Evolutionary conservation across 2,888 invertebrate genomes (phyloP).

Genomic region (Campoplex capitator): DNA sequence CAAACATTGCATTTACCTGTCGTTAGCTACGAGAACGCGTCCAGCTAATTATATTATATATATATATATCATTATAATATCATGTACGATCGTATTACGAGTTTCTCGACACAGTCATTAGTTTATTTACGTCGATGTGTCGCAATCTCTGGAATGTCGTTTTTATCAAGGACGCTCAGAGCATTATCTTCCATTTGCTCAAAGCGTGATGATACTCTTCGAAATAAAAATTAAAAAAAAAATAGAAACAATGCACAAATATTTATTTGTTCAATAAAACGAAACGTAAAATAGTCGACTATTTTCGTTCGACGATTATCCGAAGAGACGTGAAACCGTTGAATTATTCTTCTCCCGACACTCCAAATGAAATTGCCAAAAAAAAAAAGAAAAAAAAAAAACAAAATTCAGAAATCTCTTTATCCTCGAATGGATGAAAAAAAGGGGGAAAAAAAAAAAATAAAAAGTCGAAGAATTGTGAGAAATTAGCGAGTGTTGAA

Average conservation of each 20-base stretch:
- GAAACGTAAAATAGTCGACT: background rate
- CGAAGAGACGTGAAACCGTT: background rate
- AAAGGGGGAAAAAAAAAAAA: background rate
- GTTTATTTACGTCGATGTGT: slow-evolving; percentile 67
- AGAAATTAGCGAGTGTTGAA: slow-evolving; percentile 7
- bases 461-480: background rate
- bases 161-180: slow-evolving; percentile 81
- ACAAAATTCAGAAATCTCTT: background rate
- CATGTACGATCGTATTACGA: slow-evolving; percentile 17
- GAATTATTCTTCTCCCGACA: background rate
- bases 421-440: background rate
- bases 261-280: background rate
- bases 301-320: background rate
- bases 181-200: slow-evolving; percentile 77
- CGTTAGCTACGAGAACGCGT: slow-evolving; percentile 14
- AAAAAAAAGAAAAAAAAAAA: background rate
- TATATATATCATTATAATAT: slow-evolving; percentile 13
- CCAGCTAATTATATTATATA: background rate
- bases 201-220: background rate
- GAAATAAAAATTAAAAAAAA: background rate
- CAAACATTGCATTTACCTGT: slow-evolving; percentile 9
- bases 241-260: background rate
- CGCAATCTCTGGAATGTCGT: slow-evolving; percentile 81
- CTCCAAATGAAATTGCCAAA: background rate
- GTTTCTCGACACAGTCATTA: slow-evolving; percentile 29